A percentile compares a stretch with the other conserved stretches of the same genome.
These are phyloP conservation scores for Drosophila simulans DNA, from an alignment of 1,140 invertebrate species.

Conservation along the genomic window DNA sequence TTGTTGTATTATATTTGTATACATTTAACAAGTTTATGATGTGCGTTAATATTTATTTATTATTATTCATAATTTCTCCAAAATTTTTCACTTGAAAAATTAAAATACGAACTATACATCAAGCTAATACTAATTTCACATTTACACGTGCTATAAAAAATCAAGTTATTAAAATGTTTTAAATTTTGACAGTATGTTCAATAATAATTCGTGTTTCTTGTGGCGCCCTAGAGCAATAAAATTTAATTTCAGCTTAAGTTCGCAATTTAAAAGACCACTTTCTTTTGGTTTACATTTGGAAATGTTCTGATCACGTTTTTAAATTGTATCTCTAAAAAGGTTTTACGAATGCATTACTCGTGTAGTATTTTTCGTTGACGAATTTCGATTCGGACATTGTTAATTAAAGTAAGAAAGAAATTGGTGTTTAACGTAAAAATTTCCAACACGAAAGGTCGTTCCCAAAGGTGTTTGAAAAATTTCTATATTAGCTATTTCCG, in stretches of 20 bases:
- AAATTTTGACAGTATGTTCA: constrained; percentile 5
- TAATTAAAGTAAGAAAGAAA: constrained; percentile 19
- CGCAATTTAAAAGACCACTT: constrained; percentile 46
- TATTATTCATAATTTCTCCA: neutral
- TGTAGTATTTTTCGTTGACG: constrained; percentile 58
- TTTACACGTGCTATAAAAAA: constrained; percentile 68
- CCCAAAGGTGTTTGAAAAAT: neutral
- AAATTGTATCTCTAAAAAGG: constrained; percentile 31
- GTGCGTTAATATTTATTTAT: constrained; percentile 57
- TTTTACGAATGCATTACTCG: constrained; percentile 25
- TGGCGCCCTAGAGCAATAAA: constrained; percentile 47
- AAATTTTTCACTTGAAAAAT: constrained; percentile 42
- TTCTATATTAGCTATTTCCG: neutral
- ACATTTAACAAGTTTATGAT: constrained; percentile 68
- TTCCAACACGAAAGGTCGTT: neutral
- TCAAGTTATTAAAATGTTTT: constrained; percentile 63
- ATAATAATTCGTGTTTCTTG: constrained; percentile 8
- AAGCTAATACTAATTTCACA: constrained; percentile 30
- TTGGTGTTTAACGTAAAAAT: neutral
- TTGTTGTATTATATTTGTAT: constrained; percentile 55
- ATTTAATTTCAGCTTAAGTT: constrained; percentile 61
- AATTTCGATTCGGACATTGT: constrained; percentile 32
- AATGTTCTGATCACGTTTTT: constrained; percentile 37
- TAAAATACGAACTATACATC: constrained; percentile 40
- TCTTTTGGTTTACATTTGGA: constrained; percentile 12